Conservation (phyloP, 2,888 invertebrate genomes). For the Agrotis exclamationis region DNA sequence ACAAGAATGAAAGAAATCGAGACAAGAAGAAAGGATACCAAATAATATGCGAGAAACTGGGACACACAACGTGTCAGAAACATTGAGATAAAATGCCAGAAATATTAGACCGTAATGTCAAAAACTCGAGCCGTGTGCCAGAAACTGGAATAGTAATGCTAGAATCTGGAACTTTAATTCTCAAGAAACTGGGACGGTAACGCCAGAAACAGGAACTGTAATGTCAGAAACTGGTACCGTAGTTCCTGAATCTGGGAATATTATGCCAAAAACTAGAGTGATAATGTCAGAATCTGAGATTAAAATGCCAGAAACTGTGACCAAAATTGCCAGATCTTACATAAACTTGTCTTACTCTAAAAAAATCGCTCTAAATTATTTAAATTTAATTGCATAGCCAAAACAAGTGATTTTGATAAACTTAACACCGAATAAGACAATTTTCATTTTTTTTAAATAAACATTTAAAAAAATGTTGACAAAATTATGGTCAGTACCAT, state of each 20-base stretch:
- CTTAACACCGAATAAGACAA: constrained; percentile 49
- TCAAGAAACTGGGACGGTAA: no score
- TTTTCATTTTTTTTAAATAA: constrained; percentile 1
- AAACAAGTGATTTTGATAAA: constrained; percentile 58
- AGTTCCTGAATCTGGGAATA: no score
- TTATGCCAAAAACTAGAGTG: no score
- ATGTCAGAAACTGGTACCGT: no score
- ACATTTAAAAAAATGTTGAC: background rate
- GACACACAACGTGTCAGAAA: no score
- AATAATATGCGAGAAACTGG: background rate
- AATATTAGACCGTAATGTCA: background rate
- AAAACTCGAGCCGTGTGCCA: no score
- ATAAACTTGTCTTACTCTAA: constrained; percentile 33
- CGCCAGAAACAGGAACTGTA: no score
- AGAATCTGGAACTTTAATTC: background rate
- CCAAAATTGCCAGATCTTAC: background rate
- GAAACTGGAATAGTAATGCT: background rate
- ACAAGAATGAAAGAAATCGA: constrained; percentile 29
- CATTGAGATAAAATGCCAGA: background rate
- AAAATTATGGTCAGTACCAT: constrained; percentile 32
- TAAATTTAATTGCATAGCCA: constrained; percentile 53
- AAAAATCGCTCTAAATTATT: constrained; percentile 42
- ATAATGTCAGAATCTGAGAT: background rate
- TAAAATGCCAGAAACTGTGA: background rate
- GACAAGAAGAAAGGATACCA: background rate